Conservation (phyloP, 2,113 vertebrate genomes). For the Mus pahari region DNA sequence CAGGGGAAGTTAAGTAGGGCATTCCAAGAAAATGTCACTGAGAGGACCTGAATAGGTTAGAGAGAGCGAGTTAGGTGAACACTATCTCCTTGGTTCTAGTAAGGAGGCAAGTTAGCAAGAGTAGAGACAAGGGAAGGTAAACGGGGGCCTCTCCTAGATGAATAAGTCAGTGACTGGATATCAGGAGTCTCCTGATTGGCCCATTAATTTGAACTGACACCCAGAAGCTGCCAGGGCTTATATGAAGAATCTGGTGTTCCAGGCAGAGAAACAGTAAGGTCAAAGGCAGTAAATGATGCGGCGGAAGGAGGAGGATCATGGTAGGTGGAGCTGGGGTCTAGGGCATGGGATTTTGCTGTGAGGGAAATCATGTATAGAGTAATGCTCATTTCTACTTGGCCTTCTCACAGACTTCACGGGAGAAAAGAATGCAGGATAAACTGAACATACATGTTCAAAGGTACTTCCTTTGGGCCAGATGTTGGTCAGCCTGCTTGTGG, state of each 20-base stretch:
- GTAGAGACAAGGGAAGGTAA: neutral
- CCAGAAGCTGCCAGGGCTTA: neutral
- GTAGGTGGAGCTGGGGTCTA: neutral
- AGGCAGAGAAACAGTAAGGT: neutral
- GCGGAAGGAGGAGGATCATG: too few species aligned
- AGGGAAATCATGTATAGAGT: neutral
- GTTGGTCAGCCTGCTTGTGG: neutral
- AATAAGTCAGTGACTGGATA: neutral
- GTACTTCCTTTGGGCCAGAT: neutral
- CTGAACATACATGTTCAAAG: neutral
- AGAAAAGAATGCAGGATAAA: neutral
- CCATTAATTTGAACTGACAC: neutral
- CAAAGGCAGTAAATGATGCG: neutral
- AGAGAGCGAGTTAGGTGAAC: neutral
- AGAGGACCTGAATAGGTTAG: neutral
- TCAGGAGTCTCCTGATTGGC: neutral
- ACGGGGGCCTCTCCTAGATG: rapidly evolving
- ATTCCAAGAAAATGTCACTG: neutral
- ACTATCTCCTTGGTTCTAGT: neutral
- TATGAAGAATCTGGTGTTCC: neutral
- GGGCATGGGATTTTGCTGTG: neutral
- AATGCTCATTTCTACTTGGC: neutral
- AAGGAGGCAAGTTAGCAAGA: neutral
- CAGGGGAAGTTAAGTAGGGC: neutral
- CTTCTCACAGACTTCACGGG: neutral